These are phyloP conservation scores for Gambelia wislizenii DNA, from an alignment of 2,797 vertebrate genomes.

Conservation along the genomic window DNA sequence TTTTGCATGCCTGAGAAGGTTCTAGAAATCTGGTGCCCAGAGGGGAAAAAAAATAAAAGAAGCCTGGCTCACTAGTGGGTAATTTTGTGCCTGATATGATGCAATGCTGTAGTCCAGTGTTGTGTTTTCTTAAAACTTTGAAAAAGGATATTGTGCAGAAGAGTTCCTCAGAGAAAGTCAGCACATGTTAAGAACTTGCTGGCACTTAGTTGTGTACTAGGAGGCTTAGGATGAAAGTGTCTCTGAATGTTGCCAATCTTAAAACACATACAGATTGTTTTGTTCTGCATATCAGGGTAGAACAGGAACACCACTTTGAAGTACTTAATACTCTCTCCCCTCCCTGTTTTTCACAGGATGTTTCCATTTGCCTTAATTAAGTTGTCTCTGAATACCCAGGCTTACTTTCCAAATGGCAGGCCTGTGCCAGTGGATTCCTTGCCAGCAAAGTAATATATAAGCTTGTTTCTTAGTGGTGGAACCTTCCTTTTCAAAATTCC, in stretches of 20 bases:
- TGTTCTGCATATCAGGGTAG: constrained; percentile 29
- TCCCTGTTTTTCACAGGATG: constrained; percentile 54
- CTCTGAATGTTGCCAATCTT: constrained; percentile 3
- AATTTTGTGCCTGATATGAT: background rate
- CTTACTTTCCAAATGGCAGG: constrained; percentile 26
- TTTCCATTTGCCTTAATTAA: constrained; percentile 50
- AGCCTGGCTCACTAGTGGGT: background rate
- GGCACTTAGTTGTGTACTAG: background rate
- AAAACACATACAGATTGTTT: constrained; percentile 19
- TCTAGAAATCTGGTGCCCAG: background rate
- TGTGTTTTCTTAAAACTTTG: background rate
- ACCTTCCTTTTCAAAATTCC: background rate
- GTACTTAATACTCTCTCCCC: constrained; percentile 25
- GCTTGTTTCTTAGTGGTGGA: background rate
- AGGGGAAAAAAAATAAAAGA: background rate
- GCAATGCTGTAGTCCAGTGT: background rate
- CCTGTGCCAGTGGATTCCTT: constrained; percentile 12
- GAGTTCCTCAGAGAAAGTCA: background rate
- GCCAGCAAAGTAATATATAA: rapidly evolving
- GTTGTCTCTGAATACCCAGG: constrained; percentile 33
- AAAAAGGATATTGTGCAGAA: background rate
- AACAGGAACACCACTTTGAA: constrained; percentile 51
- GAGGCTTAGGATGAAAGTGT: constrained; percentile 3
- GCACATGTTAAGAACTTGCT: background rate
- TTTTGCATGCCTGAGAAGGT: background rate